A percentile compares a stretch with the other conserved stretches of the same genome.
Conservation (phyloP, 1,140 invertebrate genomes). For the Prorops nasuta region DNA sequence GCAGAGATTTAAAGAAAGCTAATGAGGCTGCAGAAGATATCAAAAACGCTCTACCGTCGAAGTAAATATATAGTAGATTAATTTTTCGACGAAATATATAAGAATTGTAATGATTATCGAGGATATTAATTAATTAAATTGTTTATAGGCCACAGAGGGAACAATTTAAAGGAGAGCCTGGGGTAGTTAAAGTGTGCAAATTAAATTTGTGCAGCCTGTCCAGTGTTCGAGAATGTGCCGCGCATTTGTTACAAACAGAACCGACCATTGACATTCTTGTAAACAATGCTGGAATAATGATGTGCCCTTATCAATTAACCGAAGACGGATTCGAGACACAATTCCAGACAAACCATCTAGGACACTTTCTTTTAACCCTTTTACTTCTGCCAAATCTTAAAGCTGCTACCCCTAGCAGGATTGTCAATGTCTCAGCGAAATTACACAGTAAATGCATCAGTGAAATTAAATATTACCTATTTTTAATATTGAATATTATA, state of each 20-base stretch:
- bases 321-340: conserved; percentile 87
- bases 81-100: neutral
- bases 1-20: conserved; percentile 60
- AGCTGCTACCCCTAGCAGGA: conserved; percentile 71
- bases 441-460: conserved; percentile 71
- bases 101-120: neutral
- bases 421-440: conserved; percentile 75
- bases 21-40: conserved; percentile 52
- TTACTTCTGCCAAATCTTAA: conserved; percentile 77
- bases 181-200: conserved; percentile 60
- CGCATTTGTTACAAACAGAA: conserved; percentile 61
- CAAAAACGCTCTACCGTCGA: conserved; percentile 29
- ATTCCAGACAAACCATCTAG: conserved; percentile 87
- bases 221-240: conserved; percentile 71
- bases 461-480: no score
- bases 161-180: conserved; percentile 49
- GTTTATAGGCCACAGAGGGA: conserved; percentile 30
- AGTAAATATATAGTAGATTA: conserved; percentile 19
- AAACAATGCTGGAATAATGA: conserved; percentile 90
- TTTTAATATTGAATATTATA: no score
- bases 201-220: conserved; percentile 72
- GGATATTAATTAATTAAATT: conserved; percentile 6
- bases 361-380: conserved; percentile 81
- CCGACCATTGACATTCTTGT: conserved; percentile 75
- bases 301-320: conserved; percentile 70